Evolutionary conservation across 1,140 invertebrate genomes (phyloP), one percentile per base, ranked within the genome.

Genomic region (Drosophila sp.): DNA sequence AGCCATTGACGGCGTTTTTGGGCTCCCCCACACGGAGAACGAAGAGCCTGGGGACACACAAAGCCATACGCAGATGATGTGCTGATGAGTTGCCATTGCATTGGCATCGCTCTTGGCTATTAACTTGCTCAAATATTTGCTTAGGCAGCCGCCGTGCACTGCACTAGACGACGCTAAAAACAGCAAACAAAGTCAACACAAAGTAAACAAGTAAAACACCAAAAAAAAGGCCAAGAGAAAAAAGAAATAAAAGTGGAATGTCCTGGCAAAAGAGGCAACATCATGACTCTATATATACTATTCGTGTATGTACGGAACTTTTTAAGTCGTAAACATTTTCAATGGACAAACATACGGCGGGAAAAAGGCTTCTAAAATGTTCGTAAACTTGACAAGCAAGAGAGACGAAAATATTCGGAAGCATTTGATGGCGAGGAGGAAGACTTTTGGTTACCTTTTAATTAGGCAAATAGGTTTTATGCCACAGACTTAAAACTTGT

Each of bases 61-160:
- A 50, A 70, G 60, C 75, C 73, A 82, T 63, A 82, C 79, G 44
- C 50, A 68, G 57, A 73, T 35, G 60, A 40, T 64, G 61, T 35
- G 60, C 58, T 84, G 80, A 81, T 76, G 82, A 78, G 79, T 67
- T 64, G 66, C 71, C 69, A 67, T 75, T 72, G 56, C 79, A 75
- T 63, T 55, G 72, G 30, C 82, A 74, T 60, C 55, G 83, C 83
- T 86, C 50, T 70, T 89, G 83, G 83, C 84, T 89, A 87, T 87
- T 87, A 87, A 89, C 84, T 83, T 70, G 61, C 66, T 71, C 76
- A 87, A 87, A 87, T 89, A 87, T 87, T 87, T 87, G 72, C 79
- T 68, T 64, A 83, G 79, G 72, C 76, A 79, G 71, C 82, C 82
- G 73, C 81, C 77, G 40, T 56, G 66, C 70, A 60, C 27, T 77